Base-by-base conservation (phyloP, 1,140 invertebrate species). In the Euglossa dilemma region DNA sequence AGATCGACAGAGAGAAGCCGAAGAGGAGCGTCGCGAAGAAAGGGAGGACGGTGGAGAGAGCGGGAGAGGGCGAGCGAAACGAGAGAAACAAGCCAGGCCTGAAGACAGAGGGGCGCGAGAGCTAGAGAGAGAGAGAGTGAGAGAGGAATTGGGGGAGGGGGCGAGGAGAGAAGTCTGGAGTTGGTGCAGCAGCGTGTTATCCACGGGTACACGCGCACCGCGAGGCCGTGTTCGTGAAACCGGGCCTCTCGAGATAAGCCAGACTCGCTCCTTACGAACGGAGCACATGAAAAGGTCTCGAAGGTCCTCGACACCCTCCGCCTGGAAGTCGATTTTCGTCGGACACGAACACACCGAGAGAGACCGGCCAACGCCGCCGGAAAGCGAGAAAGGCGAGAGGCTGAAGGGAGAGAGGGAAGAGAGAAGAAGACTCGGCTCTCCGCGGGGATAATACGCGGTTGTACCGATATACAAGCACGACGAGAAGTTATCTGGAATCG, bases 181-280 rank as follows among this genome's bases (percentile, higher is more conserved):
- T 57, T n/a, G 69, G 76, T 76, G 79, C 67, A 52, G 71, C 69
- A 43, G 64, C 86, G 86, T 78, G 86, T 88, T 87, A 88, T 88
- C 86, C 87, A 45, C 54, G 77, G 52, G 43, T 84, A 66, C 83
- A 85, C 78, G 83, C 64, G 82, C 50, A 73, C 83, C 64, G 52
- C 57, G 75, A 72, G 79, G 56, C 83, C 85, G 86, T 87, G 83
- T 90, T 91, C 88, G 85, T 89, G 89, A 88, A 91, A 86, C 87
- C 88, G 73, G 86, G 88, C 84, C 89, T 88, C 86, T 85, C 83
- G 85, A 92, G 87, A 89, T 89, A 89, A 88, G 84, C 80, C 57
- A 36, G 74, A 75, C 87, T 89, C 61, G 86, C 87, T 85, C 64
- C 71, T 88, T 82, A 50, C 86, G 79, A 76, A 90, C 91, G 86